phyloP scores from a whole-genome alignment of 2,888 invertebrate species.

The Chaitophorus viminalis region DNA sequence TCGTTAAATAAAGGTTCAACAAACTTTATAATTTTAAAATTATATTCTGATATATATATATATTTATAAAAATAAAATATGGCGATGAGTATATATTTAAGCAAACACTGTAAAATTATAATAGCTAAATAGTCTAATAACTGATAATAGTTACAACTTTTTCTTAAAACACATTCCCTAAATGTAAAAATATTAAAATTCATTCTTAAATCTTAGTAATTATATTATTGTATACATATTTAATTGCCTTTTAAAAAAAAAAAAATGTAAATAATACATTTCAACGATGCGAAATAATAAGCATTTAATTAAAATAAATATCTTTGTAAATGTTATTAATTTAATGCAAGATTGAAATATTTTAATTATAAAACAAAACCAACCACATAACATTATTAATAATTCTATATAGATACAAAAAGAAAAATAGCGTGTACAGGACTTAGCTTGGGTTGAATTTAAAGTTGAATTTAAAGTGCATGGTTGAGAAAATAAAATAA shows the following conservation, averaged over 20 bases:
- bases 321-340: background rate
- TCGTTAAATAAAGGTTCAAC: background rate
- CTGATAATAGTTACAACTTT: background rate
- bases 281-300: background rate
- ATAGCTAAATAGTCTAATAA: no score
- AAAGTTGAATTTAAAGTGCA: no score
- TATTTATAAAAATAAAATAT: background rate
- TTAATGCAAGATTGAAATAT: background rate
- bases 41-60: background rate
- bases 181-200: no score
- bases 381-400: no score
- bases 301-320: background rate
- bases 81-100: background rate
- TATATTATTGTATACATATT: no score
- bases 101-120: no score
- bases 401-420: background rate
- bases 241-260: background rate
- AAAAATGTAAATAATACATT: background rate
- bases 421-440: background rate
- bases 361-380: background rate
- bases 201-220: no score
- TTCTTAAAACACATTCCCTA: no score
- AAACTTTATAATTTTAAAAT: background rate
- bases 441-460: no score
- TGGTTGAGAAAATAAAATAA: no score